Evolutionary conservation across 2,888 invertebrate species (phyloP).

Genomic region (Catocala nupta): DNA sequence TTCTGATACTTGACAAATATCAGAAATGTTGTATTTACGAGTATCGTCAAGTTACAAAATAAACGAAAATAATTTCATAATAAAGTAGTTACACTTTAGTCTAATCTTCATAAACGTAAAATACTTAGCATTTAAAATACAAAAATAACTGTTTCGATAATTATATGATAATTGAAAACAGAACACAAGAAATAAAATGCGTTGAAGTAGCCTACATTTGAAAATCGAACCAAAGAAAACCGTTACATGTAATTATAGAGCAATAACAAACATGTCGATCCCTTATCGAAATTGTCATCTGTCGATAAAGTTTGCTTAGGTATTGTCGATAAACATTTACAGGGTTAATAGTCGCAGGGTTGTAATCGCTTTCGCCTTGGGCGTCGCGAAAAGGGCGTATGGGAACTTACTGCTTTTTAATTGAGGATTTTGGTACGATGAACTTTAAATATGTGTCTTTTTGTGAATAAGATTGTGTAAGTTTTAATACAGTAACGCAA

Average conservation of each 20-base stretch:
- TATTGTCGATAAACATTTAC: slow-evolving; percentile 66
- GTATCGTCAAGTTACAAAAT: too few species aligned
- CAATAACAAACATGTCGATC: slow-evolving; percentile 44
- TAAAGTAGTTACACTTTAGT: too few species aligned
- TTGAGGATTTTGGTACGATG: slow-evolving; percentile 65
- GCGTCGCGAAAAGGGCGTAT: slow-evolving; percentile 57
- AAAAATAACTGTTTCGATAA: too few species aligned
- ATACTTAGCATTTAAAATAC: too few species aligned
- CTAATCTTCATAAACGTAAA: too few species aligned
- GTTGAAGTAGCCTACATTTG: slow-evolving; percentile 2
- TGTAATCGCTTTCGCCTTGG: slow-evolving; percentile 72
- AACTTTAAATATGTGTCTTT: slow-evolving; percentile 48
- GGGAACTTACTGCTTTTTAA: slow-evolving; percentile 68
- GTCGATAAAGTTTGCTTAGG: slow-evolving; percentile 71
- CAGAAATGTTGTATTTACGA: too few species aligned
- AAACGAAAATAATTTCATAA: too few species aligned
- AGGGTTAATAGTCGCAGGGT: slow-evolving; percentile 61
- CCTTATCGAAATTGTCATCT: slow-evolving; percentile 68
- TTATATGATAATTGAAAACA: neutral
- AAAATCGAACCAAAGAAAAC: slow-evolving; percentile 30
- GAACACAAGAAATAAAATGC: neutral
- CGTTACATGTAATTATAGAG: slow-evolving; percentile 44
- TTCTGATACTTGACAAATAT: too few species aligned
- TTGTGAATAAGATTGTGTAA: too few species aligned
- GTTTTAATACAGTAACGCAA: too few species aligned